Evolutionary conservation across 1,140 invertebrate genomes (phyloP).

Genomic region (Drosophila prosaltans): DNA sequence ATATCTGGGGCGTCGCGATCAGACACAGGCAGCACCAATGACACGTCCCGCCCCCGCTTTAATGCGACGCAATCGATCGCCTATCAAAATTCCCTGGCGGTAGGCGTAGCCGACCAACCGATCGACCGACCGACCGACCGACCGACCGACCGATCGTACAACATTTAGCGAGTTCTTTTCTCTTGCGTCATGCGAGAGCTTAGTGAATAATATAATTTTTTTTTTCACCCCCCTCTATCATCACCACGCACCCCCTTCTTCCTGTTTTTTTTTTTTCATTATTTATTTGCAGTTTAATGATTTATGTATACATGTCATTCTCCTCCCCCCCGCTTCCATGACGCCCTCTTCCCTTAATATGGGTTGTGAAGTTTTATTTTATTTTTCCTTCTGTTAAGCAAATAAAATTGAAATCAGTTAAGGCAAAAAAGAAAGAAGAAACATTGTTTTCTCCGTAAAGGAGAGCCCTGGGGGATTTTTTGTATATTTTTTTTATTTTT

Average conservation of each 20-base stretch:
- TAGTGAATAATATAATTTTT: neutral
- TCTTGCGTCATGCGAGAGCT: slow-evolving; percentile 45
- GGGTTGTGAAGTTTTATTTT: slow-evolving; percentile 46
- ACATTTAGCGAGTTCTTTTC: slow-evolving; percentile 29
- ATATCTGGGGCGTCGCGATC: slow-evolving; percentile 71
- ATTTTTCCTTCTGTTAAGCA: slow-evolving; percentile 38
- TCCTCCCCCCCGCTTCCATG: neutral
- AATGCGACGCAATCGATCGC: slow-evolving; percentile 75
- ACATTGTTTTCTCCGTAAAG: slow-evolving; percentile 36
- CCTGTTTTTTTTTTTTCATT: slow-evolving; percentile 13
- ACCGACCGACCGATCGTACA: slow-evolving; percentile 28
- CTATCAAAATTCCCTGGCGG: slow-evolving; percentile 80
- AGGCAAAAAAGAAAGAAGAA: slow-evolving; percentile 34
- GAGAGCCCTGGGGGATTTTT: slow-evolving; percentile 28
- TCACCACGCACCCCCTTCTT: neutral
- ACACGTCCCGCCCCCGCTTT: slow-evolving; percentile 48
- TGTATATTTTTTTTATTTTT: slow-evolving; percentile 7
- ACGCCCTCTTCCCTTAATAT: neutral
- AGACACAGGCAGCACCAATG: slow-evolving; percentile 10
- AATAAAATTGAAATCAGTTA: slow-evolving; percentile 35
- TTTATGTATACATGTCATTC: slow-evolving; percentile 46
- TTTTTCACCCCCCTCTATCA: neutral
- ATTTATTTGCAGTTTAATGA: slow-evolving; percentile 52
- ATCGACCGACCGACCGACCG: slow-evolving; percentile 30
- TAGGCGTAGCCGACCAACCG: slow-evolving; percentile 47